phyloP scores from a whole-genome alignment of 1,140 invertebrate genomes.

The Lordiphosa stackelbergi region DNA sequence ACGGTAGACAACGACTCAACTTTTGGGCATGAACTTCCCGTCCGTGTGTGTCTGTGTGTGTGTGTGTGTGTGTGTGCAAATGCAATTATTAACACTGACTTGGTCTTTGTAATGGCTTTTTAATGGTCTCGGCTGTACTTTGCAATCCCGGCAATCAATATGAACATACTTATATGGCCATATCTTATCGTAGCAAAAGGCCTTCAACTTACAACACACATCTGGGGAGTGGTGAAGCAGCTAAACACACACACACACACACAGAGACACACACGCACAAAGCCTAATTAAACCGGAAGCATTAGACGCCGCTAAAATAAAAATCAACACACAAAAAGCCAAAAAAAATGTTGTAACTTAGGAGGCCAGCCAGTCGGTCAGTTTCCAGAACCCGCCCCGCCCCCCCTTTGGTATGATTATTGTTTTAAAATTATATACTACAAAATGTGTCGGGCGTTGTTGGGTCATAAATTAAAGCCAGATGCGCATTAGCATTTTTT shows the following conservation, averaged over 20 bases:
- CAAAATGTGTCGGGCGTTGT: conserved; percentile 10
- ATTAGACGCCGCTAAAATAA: conserved; percentile 49
- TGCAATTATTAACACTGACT: background rate
- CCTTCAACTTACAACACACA: conserved; percentile 47
- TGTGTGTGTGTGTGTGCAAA: background rate
- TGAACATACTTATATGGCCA: conserved; percentile 14
- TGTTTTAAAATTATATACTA: conserved; percentile 49
- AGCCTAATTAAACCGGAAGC: conserved; percentile 66
- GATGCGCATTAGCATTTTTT: conserved; percentile 43
- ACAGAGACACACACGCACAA: conserved; percentile 16
- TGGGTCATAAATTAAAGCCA: conserved; percentile 44
- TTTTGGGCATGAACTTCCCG: too few species aligned
- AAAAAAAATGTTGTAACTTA: conserved; percentile 31
- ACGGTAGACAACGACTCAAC: conserved; percentile 6
- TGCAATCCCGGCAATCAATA: conserved; percentile 40
- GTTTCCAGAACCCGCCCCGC: conserved; percentile 38
- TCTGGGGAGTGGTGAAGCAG: conserved; percentile 16
- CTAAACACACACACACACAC: conserved; percentile 2
- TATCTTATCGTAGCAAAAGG: conserved; percentile 55
- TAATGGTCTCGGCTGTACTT: conserved; percentile 39
- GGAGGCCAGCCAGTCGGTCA: conserved; percentile 34
- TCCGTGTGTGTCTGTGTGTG: too few species aligned
- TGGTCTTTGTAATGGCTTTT: conserved; percentile 43
- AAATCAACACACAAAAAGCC: conserved; percentile 20
- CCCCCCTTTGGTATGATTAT: conserved; percentile 41